phyloP scores from a whole-genome alignment of 2,797 vertebrate genomes.

The Anas bernieri region DNA sequence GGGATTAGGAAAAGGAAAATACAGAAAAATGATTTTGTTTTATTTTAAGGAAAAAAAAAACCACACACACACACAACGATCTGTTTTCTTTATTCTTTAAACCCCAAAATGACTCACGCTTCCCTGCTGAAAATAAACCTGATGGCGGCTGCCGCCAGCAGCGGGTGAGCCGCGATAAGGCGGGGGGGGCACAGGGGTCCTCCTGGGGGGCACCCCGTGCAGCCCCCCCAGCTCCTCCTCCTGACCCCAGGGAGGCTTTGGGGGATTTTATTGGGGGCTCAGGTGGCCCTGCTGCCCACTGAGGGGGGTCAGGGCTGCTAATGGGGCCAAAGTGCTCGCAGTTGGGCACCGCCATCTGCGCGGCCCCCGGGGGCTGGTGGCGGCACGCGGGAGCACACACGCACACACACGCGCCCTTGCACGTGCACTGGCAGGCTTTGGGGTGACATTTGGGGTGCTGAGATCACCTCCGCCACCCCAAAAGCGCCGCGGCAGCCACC shows the following conservation, averaged over 20 bases:
- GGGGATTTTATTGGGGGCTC: constrained; percentile 2
- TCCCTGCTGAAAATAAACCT: constrained; percentile 49
- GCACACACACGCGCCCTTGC: not conserved
- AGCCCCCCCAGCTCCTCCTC: not conserved
- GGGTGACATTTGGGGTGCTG: not conserved
- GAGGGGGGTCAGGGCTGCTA: constrained; percentile 54
- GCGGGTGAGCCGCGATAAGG: not conserved
- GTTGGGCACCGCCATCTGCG: constrained; percentile 6
- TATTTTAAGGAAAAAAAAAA: not conserved
- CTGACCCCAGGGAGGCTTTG: not conserved
- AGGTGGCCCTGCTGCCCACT: constrained; percentile 6
- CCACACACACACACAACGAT: too few relatives aligned
- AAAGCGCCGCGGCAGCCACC: too few relatives aligned
- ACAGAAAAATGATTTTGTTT: not conserved
- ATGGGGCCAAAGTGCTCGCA: constrained; percentile 69
- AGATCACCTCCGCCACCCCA: not conserved
- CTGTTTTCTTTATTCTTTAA: not conserved
- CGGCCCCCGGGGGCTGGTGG: not conserved
- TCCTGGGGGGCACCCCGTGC: fast-evolving
- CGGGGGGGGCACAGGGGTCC: not conserved
- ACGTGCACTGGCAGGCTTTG: not conserved
- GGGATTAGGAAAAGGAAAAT: not conserved
- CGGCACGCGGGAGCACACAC: not conserved
- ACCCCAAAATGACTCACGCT: constrained; percentile 4
- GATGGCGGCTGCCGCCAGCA: not conserved